phyloP scores from a whole-genome alignment of 2,797 vertebrate species.

The Botia kubotai region DNA sequence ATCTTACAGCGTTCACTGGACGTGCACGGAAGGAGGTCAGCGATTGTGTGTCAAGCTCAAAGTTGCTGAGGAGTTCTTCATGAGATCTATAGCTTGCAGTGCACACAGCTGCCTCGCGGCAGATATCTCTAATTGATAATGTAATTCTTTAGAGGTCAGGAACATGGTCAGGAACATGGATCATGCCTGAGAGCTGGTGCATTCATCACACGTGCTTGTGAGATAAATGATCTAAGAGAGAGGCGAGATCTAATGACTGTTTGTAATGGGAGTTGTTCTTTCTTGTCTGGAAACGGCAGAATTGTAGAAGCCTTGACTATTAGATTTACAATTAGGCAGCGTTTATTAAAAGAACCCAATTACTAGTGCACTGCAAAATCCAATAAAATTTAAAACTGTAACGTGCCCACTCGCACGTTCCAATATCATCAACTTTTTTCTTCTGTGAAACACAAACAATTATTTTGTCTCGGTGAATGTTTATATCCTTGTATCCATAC shows the following conservation, averaged over 20 bases:
- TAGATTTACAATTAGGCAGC: background rate
- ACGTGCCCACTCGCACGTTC: background rate
- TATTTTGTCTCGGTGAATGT: background rate
- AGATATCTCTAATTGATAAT: constrained; percentile 49
- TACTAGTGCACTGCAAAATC: background rate
- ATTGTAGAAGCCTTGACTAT: background rate
- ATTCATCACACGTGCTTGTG: constrained; percentile 27
- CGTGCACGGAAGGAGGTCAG: background rate
- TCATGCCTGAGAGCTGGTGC: constrained; percentile 20
- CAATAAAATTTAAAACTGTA: background rate
- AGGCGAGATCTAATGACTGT: constrained; percentile 11
- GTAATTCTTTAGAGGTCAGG: constrained; percentile 50
- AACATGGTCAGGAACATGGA: constrained; percentile 46
- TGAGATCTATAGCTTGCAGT: constrained; percentile 24
- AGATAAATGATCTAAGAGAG: constrained; percentile 37
- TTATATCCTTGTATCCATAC: background rate
- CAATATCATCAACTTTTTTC: background rate
- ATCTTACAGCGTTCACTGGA: background rate
- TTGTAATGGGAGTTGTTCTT: constrained; percentile 31
- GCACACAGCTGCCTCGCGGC: constrained; percentile 19
- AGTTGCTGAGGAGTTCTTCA: constrained; percentile 24
- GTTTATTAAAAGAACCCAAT: background rate
- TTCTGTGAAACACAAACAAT: background rate
- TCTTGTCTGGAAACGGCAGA: background rate
- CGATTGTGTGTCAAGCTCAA: constrained; percentile 20